phyloP scores from a whole-genome alignment of 2,888 invertebrate genomes.

The Autographa pulchrina region DNA sequence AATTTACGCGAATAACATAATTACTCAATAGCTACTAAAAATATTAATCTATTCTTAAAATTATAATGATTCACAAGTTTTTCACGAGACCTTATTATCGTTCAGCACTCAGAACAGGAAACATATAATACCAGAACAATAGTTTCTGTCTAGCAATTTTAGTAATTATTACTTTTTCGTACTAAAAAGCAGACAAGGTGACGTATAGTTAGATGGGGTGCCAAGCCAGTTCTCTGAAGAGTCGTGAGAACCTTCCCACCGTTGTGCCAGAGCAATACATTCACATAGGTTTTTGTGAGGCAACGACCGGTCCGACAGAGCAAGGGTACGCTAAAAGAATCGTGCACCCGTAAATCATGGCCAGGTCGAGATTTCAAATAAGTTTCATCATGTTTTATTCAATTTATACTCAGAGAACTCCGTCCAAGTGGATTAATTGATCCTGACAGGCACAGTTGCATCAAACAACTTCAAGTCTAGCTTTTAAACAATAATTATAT shows the following conservation, averaged over 20 bases:
- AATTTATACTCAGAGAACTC: conserved; percentile 15
- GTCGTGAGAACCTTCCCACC: conserved; percentile 83
- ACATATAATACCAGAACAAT: conserved; percentile 13
- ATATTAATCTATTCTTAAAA: not conserved
- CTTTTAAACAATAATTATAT: conserved; percentile 9
- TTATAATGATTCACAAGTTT: conserved; percentile 1
- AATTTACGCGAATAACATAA: not conserved
- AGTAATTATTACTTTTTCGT: conserved; percentile 24
- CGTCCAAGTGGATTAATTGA: conserved; percentile 29
- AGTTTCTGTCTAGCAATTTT: conserved; percentile 9
- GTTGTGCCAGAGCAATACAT: conserved; percentile 71
- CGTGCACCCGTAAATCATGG: conserved; percentile 48
- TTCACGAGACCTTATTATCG: not conserved
- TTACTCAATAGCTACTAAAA: not conserved
- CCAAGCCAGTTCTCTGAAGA: conserved; percentile 54
- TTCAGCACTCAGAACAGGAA: conserved; percentile 21
- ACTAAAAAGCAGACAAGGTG: conserved; percentile 34
- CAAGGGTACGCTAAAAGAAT: conserved; percentile 49
- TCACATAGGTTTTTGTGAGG: conserved; percentile 63
- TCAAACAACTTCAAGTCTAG: not conserved
- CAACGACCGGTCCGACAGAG: conserved; percentile 57
- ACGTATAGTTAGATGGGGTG: conserved; percentile 54
- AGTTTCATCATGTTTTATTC: conserved; percentile 46
- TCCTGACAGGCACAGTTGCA: conserved; percentile 20
- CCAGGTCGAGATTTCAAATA: conserved; percentile 48